Base-by-base conservation (phyloP, 2,113 vertebrate genomes). In the Hippocampus abdominalis region DNA sequence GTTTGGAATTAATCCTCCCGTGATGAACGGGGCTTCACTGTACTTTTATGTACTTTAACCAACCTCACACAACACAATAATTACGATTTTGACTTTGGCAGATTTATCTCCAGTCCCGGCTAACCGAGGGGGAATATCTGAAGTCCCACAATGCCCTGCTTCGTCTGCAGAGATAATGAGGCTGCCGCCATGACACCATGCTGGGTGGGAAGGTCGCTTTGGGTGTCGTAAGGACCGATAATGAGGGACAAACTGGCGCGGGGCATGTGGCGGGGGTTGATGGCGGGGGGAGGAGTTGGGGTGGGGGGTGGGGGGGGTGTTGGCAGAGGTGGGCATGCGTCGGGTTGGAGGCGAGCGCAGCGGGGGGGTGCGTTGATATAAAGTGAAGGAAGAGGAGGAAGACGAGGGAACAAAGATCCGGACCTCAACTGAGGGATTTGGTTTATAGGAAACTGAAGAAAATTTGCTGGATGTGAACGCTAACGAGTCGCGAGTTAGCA, bases 191-290 rank as follows among this genome's bases (percentile, higher is more conserved):
- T 80, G 86, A 79, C 82, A 67, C 80, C 84, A 82, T 54, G 87
- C 84, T 87, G 89, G 81, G 84, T 68, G 64, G 73, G 68, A 70
- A 79, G 86, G 84, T 78, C 76, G 78, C 83, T 77, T 53, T 71
- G 81, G 83, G 77, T 65, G 79, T 74, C 70, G 73, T 66, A 70
- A 79, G 70, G 83, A 80, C 75, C 61, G 81, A 89, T 91, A 89
- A 91, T 89, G 90, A 91, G 89, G 83, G 81, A 88, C 86, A 84
- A 88, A 87, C 77, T 83, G 82, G 82, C 74, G 71, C 36, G 70
- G 65, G 80, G 77, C 74, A 73, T 32, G 54, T 79, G 6, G 80
- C 4, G 68, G 81, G 20, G 54, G 87, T 82, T 32, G 29, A 32
- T 32, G 29, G 29, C 29, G 29, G 3, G 29, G 29, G 29, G 29